A percentile compares a stretch with the other conserved stretches of the same genome.
Conservation (phyloP, 2,113 vertebrate genomes). For the Sinocyclocheilus grahami region DNA sequence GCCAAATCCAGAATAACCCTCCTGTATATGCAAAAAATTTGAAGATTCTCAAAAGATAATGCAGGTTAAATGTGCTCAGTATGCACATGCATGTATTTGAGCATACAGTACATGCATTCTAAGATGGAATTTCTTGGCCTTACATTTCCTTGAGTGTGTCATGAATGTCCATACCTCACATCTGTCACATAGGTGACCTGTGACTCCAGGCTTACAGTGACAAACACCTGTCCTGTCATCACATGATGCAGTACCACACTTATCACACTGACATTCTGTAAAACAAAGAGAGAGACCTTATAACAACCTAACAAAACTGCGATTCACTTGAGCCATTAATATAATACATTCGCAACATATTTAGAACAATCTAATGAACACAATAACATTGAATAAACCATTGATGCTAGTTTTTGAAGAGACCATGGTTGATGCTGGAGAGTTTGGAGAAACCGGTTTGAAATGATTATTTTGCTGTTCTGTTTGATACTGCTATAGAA, state of each 20-base stretch:
- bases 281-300: slow-evolving; percentile 39
- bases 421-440: not conserved
- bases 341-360: not conserved
- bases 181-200: slow-evolving; percentile 76
- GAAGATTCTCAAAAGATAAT: slow-evolving; percentile 33
- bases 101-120: not conserved
- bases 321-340: not conserved
- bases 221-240: slow-evolving; percentile 80
- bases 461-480: not conserved
- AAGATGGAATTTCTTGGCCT: not conserved
- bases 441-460: not conserved
- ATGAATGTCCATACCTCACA: slow-evolving; percentile 75
- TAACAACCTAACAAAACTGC: not conserved
- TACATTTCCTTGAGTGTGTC: not conserved
- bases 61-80: not conserved
- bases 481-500: not conserved
- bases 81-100: not conserved
- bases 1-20: slow-evolving; percentile 78
- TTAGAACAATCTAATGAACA: not conserved
- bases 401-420: not conserved
- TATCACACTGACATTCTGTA: slow-evolving; percentile 76
- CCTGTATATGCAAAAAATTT: slow-evolving; percentile 64
- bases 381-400: not conserved
- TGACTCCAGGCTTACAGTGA: slow-evolving; percentile 81
- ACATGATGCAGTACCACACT: slow-evolving; percentile 80